Percentiles rank a stretch among this genome's conserved stretches.
These are phyloP conservation scores for Heliconius sara DNA, from an alignment of 2,888 invertebrate genomes.

Conservation along the genomic window DNA sequence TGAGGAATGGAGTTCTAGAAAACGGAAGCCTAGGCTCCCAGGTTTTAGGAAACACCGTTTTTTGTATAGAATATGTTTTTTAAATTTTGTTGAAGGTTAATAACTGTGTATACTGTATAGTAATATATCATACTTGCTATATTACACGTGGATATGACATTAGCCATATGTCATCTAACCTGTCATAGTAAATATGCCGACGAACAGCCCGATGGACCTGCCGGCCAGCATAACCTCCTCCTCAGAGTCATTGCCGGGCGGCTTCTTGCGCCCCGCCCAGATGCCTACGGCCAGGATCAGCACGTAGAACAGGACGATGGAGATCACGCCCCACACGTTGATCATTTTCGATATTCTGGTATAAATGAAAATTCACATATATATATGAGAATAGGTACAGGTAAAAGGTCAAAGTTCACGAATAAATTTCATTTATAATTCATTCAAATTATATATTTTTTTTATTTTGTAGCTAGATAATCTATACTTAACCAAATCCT, in stretches of 20 bases:
- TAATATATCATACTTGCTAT: background rate
- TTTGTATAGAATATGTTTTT: too few species aligned
- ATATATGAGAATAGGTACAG: background rate
- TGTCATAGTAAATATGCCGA: slow-evolving; percentile 99
- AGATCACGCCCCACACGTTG: slow-evolving; percentile 95
- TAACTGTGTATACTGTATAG: background rate
- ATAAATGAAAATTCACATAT: background rate
- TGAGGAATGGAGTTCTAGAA: too few species aligned
- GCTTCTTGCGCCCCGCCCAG: slow-evolving; percentile 98
- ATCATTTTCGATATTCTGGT: slow-evolving; percentile 86
- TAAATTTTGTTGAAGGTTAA: background rate
- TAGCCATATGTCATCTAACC: slow-evolving; percentile 78
- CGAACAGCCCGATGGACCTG: slow-evolving; percentile 97
- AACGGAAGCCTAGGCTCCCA: too few species aligned
- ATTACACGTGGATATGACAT: background rate
- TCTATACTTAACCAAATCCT: too few species aligned
- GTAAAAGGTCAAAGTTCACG: background rate
- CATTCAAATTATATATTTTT: background rate
- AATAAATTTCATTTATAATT: background rate
- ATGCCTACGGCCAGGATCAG: slow-evolving; percentile 97
- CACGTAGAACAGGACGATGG: slow-evolving; percentile 97
- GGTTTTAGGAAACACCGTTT: too few species aligned
- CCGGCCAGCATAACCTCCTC: slow-evolving; percentile 99
- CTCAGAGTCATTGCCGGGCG: slow-evolving; percentile 93
- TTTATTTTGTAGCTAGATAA: too few species aligned